Conservation (phyloP, 2,888 invertebrate species). For the Ormyrus thymus region DNA sequence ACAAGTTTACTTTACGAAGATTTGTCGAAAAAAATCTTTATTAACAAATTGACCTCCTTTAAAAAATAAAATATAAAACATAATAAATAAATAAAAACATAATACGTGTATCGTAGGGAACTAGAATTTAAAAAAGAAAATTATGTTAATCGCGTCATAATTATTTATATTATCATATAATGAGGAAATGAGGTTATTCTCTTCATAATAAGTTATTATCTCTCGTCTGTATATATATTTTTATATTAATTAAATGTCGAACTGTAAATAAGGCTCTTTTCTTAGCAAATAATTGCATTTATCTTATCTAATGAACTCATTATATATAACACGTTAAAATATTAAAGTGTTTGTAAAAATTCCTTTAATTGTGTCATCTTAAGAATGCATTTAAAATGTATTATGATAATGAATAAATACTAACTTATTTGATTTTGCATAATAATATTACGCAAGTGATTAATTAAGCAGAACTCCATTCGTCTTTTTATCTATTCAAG, state of each 20-base stretch:
- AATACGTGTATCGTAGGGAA: background rate
- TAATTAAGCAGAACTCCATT: background rate
- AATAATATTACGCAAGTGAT: slow-evolving; percentile 11
- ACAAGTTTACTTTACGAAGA: too few relatives aligned
- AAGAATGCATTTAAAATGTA: background rate
- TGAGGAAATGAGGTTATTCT: background rate
- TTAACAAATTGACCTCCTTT: too few relatives aligned
- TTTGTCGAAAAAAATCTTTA: too few relatives aligned
- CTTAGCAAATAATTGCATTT: slow-evolving; percentile 14
- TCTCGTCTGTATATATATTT: too few relatives aligned
- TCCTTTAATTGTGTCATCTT: background rate
- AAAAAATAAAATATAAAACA: too few relatives aligned
- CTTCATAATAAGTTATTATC: background rate
- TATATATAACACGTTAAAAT: background rate
- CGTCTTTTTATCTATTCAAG: slow-evolving; percentile 8
- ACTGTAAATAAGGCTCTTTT: slow-evolving; percentile 1
- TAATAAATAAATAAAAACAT: too few relatives aligned
- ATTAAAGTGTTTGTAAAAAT: background rate
- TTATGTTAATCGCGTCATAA: slow-evolving; percentile 9
- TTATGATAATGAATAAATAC: background rate
- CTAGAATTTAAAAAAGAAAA: slow-evolving; percentile 9
- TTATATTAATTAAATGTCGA: slow-evolving; percentile 8
- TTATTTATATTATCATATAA: background rate
- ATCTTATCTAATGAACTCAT: slow-evolving; percentile 16
- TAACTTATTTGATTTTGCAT: background rate